phyloP scores from a whole-genome alignment of 2,888 invertebrate genomes.

The Opisthograptis luteolata region DNA sequence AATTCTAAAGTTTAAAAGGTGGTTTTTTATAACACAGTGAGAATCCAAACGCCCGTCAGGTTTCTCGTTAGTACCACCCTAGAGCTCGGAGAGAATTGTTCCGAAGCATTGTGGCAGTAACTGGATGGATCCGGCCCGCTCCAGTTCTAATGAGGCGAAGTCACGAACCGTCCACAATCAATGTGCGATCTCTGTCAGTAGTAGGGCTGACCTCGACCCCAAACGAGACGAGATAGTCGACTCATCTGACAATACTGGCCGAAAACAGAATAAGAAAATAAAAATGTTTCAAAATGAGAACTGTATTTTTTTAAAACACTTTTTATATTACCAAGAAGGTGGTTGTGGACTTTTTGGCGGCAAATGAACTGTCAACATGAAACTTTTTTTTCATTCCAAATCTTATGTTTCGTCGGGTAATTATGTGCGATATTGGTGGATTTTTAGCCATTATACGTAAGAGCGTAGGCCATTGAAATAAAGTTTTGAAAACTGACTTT shows the following conservation, averaged over 20 bases:
- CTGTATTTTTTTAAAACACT: background rate
- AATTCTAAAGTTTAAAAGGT: background rate
- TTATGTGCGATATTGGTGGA: no score
- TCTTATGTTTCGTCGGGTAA: no score
- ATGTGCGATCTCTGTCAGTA: conserved; percentile 37
- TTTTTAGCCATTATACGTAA: no score
- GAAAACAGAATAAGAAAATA: background rate
- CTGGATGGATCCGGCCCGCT: conserved; percentile 58
- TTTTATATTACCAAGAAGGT: no score
- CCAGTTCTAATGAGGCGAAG: conserved; percentile 67
- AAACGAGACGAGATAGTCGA: conserved; percentile 7
- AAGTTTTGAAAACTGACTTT: no score
- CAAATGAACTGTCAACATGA: no score
- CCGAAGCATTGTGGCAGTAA: conserved; percentile 66
- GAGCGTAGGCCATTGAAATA: no score
- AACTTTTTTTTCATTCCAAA: no score
- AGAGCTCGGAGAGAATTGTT: conserved; percentile 59
- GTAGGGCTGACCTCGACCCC: conserved; percentile 43
- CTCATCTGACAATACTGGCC: background rate
- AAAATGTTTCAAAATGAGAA: background rate
- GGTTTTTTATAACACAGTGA: conserved; percentile 3
- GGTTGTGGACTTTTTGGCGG: no score
- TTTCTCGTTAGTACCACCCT: conserved; percentile 62
- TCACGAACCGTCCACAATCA: conserved; percentile 54
- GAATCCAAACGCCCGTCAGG: conserved; percentile 30